Percentiles rank a stretch among this genome's conserved stretches.
phyloP scores from a whole-genome alignment of 2,888 invertebrate genomes.

The Drosophila koepferae region DNA sequence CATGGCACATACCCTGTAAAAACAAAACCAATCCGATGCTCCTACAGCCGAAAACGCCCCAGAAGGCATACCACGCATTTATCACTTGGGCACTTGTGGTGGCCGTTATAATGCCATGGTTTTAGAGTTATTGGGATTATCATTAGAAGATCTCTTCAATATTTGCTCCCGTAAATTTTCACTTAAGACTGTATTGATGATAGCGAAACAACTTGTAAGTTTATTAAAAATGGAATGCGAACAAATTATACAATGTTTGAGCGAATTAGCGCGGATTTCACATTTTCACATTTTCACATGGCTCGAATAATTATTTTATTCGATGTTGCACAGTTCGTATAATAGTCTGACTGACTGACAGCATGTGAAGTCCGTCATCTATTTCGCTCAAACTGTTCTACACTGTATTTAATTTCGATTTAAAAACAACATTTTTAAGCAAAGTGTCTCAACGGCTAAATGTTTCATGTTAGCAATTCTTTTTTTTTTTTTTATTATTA shows the following conservation, averaged over 20 bases:
- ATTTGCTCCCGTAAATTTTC: conserved; percentile 99
- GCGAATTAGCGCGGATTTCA: conserved; percentile 33
- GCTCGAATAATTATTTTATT: not conserved
- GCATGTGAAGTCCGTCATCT: conserved; percentile 29
- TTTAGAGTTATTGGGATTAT: conserved; percentile 99
- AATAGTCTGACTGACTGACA: not conserved
- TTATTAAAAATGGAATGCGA: conserved; percentile 40
- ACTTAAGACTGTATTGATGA: conserved; percentile 98
- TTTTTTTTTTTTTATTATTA: not conserved
- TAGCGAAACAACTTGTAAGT: conserved; percentile 98
- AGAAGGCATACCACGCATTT: conserved; percentile 99
- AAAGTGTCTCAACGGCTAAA: conserved; percentile 83
- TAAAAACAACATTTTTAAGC: conserved; percentile 48
- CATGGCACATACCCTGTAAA: conserved; percentile 60
- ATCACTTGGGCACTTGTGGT: conserved; percentile 99
- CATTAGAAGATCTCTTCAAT: conserved; percentile 99
- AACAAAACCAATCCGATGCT: conserved; percentile 37
- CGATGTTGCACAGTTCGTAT: conserved; percentile 7
- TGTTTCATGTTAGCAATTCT: conserved; percentile 49
- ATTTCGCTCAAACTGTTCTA: conserved; percentile 28
- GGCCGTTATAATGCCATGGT: conserved; percentile 99
- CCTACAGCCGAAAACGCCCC: conserved; percentile 84
- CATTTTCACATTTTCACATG: conserved; percentile 23
- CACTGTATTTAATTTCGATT: conserved; percentile 38
- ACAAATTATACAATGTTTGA: conserved; percentile 22